These are phyloP conservation scores for Conus ventricosus DNA, from an alignment of 1,140 invertebrate species.

Conservation along the genomic window DNA sequence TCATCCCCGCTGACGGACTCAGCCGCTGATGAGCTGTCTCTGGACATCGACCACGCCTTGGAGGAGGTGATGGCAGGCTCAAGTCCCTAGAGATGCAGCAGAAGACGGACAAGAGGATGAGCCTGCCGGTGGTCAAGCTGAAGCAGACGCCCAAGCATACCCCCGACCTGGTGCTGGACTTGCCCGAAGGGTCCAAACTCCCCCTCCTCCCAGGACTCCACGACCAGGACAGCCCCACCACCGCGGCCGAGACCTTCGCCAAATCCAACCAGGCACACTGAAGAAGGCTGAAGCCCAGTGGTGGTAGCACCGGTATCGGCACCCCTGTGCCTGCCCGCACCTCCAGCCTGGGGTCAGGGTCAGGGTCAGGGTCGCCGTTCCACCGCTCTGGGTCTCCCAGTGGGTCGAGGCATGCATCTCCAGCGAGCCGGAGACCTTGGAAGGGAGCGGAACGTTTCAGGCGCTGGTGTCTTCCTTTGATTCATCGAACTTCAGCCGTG, in stretches of 20 bases:
- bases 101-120: constrained; percentile 63
- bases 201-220: constrained; percentile 54
- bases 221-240: constrained; percentile 66
- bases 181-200: constrained; percentile 77
- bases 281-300: constrained; percentile 80
- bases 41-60: constrained; percentile 71
- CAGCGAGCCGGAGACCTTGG: constrained; percentile 41
- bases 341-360: constrained; percentile 2
- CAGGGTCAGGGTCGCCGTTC: constrained; percentile 35
- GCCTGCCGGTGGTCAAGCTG: constrained; percentile 72
- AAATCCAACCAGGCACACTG: constrained; percentile 84
- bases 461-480: constrained; percentile 33
- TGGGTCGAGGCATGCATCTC: constrained; percentile 62
- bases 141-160: constrained; percentile 79
- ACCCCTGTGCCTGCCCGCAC: constrained; percentile 46
- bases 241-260: constrained; percentile 70
- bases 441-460: constrained; percentile 45
- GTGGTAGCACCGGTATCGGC: not conserved
- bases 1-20: constrained; percentile 26
- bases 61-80: constrained; percentile 73
- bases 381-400: constrained; percentile 41
- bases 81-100: constrained; percentile 69
- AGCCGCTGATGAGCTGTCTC: constrained; percentile 64
- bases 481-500: constrained; percentile 13
- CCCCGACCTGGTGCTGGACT: constrained; percentile 92